Base-by-base conservation (phyloP, 2,888 invertebrate genomes). In the Automeris io region DNA sequence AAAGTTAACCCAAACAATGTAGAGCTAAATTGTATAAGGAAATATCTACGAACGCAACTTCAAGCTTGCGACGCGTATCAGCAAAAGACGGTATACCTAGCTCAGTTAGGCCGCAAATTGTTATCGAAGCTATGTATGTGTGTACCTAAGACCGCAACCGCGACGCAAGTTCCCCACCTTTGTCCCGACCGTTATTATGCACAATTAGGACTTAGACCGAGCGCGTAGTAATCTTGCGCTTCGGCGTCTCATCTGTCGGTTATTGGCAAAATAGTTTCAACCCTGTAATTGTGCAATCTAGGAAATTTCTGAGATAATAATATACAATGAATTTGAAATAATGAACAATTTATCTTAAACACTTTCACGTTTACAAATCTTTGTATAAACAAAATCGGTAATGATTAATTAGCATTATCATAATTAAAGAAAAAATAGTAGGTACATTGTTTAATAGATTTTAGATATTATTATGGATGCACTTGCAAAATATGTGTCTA, bases 121-220 rank as follows among this genome's bases (percentile, higher is more conserved):
- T 79, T 80, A 57, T 51, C 59, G 63, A 51, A 66, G 70, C 61
- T 48, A 62, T 63, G 61, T 51, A 29, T 13, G 29, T 29, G 61
- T 63, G 61, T 51, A 29, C 13, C 13, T 29, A 58, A 41, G 55
- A 67, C 75, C 76, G 55, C 76, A 66, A 62, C 62, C 60, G 46
- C 58, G 57, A 57, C 61, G 62, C 62, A 69, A 70, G 59, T 66
- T 64, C 59, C 54, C 41, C 52, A 62, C 71, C 73, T 74, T 70
- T 72, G 72, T 70, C 61, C 62, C 53, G 58, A 49, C 70, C 57
- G 64, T 79, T 79, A 81, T 78, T 82, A 77, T 75, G 75, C 59
- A 61, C 76, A 78, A 82, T 81, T 82, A 81, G 68, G 65, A 68
- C 70, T 69, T 63, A 70, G 66, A 71, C 65, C 64, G 67, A 66